Evolutionary conservation across 2,888 invertebrate species (phyloP).

Genomic region (Lycia hirtaria): DNA sequence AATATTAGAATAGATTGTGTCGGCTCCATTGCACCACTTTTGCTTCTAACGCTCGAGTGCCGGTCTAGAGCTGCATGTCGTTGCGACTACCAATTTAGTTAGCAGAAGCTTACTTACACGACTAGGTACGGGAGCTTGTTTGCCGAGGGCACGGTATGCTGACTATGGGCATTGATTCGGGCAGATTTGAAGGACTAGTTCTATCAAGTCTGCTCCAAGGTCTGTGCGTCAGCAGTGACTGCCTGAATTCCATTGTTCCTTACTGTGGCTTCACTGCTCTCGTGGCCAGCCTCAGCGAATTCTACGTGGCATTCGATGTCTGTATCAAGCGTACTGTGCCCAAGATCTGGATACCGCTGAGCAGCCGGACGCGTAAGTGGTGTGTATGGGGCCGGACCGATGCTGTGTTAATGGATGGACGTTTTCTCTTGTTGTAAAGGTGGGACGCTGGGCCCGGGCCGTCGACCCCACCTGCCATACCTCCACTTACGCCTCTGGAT

Average conservation of each 20-base stretch:
- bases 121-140: slow-evolving; percentile 2
- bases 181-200: slow-evolving; percentile 6
- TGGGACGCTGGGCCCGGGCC: slow-evolving; percentile 84
- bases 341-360: slow-evolving; percentile 46
- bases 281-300: slow-evolving; percentile 9
- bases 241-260: neutral
- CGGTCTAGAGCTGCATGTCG: slow-evolving; percentile 62
- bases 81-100: slow-evolving; percentile 21
- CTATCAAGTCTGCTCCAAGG: neutral
- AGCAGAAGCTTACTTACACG: slow-evolving; percentile 14
- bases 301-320: slow-evolving; percentile 13
- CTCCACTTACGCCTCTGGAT: slow-evolving; percentile 86
- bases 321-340: slow-evolving; percentile 20
- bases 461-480: slow-evolving; percentile 85
- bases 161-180: slow-evolving; percentile 12
- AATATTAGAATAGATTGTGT: slow-evolving; percentile 56
- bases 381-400: slow-evolving; percentile 76
- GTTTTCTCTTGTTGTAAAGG: slow-evolving; percentile 84
- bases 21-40: slow-evolving; percentile 84
- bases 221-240: slow-evolving; percentile 2
- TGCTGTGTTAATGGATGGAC: slow-evolving; percentile 76
- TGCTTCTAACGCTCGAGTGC: slow-evolving; percentile 76
- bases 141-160: slow-evolving; percentile 20
- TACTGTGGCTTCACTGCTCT: slow-evolving; percentile 3
- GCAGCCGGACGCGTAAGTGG: slow-evolving; percentile 83